phyloP scores from a whole-genome alignment of 2,888 invertebrate genomes.

The Herminia tarsipennalis region DNA sequence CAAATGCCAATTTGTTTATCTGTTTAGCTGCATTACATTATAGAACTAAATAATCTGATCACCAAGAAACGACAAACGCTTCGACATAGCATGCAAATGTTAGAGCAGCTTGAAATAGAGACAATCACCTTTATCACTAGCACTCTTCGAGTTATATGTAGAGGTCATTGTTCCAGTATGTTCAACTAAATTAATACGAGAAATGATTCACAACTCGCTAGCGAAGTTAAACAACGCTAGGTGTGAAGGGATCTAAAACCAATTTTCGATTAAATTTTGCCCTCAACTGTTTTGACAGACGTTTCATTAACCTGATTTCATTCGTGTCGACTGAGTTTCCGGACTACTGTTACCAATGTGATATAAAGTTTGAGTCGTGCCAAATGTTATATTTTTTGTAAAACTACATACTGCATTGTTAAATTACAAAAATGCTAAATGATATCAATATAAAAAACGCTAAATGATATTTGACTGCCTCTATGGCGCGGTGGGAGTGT shows the following conservation, averaged over 20 bases:
- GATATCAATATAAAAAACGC: no score
- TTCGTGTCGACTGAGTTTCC: constrained; percentile 45
- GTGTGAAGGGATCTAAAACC: constrained; percentile 67
- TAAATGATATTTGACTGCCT: no score
- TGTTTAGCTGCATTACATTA: no score
- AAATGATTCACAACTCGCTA: constrained; percentile 18
- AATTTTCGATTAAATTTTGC: constrained; percentile 75
- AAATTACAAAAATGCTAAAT: no score
- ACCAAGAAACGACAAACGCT: no score
- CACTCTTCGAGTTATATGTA: no score
- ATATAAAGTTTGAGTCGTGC: constrained; percentile 22
- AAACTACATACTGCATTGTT: neutral
- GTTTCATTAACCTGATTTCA: constrained; percentile 80
- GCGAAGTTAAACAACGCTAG: constrained; percentile 51
- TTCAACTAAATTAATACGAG: constrained; percentile 31
- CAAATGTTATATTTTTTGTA: constrained; percentile 11
- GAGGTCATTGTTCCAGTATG: constrained; percentile 15
- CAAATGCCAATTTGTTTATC: no score
- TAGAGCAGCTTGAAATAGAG: no score
- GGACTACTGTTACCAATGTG: constrained; percentile 19
- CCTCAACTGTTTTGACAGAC: constrained; percentile 74
- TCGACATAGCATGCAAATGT: no score
- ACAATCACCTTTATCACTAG: no score
- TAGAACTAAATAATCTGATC: no score
- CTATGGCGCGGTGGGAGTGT: no score